Conservation (phyloP, 2,113 vertebrate genomes). For the Origma solitaria region DNA sequence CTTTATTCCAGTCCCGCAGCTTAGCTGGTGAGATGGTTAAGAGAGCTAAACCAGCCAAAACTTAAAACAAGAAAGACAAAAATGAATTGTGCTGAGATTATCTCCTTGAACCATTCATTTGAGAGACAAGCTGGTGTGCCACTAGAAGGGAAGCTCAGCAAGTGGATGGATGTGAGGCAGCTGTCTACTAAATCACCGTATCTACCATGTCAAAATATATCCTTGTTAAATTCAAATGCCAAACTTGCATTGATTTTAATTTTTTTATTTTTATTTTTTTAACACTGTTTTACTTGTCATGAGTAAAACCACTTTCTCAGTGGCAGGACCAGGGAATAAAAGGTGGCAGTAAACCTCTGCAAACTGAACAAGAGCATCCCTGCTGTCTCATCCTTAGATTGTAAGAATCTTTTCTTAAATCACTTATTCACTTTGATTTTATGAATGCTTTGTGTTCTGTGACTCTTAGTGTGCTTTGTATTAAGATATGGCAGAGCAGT, state of each 20-base stretch:
- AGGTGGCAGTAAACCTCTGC: not conserved
- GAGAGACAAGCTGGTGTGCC: not conserved
- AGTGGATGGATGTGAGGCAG: not conserved
- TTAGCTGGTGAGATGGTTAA: not conserved
- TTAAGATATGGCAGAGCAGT: not conserved
- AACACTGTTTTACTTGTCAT: not conserved
- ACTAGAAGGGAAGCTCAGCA: not conserved
- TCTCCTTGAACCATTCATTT: not conserved
- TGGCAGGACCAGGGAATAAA: not conserved
- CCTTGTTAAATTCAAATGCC: not conserved
- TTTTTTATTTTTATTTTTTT: not conserved
- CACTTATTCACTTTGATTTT: not conserved
- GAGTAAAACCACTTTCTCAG: not conserved
- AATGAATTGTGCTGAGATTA: not conserved
- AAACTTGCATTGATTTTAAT: not conserved
- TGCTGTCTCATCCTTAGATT: not conserved
- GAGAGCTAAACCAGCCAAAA: not conserved
- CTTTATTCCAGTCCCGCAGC: not conserved
- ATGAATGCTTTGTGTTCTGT: conserved; percentile 11
- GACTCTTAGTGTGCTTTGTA: not conserved
- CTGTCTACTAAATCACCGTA: not conserved
- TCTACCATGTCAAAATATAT: not conserved
- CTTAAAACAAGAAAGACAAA: not conserved
- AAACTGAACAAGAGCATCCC: not conserved
- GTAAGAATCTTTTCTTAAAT: not conserved